Conservation (phyloP, 2,113 vertebrate species). For the Phylloscopus trochilus region DNA sequence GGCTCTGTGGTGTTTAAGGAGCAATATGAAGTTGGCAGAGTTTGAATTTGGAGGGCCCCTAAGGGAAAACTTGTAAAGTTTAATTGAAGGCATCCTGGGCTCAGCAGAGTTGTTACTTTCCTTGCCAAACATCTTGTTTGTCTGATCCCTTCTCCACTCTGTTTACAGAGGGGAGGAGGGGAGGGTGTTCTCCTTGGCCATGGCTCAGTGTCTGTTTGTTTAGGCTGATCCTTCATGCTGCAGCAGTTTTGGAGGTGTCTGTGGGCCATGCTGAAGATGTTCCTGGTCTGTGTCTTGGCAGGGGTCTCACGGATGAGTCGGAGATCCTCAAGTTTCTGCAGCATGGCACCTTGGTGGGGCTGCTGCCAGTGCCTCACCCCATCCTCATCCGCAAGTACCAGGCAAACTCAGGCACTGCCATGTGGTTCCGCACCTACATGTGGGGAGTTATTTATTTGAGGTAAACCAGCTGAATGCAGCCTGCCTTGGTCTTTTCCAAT, state of each 20-base stretch:
- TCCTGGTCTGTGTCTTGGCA: conserved; percentile 34
- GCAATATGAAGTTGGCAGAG: background rate
- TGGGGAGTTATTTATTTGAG: conserved; percentile 98
- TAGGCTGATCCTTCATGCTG: background rate
- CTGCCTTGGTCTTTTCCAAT: background rate
- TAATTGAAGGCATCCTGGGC: background rate
- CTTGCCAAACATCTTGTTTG: background rate
- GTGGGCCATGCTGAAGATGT: background rate
- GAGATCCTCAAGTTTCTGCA: conserved; percentile 97
- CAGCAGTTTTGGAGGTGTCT: background rate
- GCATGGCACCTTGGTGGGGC: conserved; percentile 94
- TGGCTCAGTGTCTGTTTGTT: accelerated
- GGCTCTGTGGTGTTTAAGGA: background rate
- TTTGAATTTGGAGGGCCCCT: background rate
- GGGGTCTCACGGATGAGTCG: conserved; percentile 94
- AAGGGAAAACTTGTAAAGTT: background rate
- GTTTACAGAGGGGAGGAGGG: background rate
- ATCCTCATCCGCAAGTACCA: conserved; percentile 99
- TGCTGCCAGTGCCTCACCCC: conserved; percentile 95
- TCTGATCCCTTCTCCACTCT: background rate
- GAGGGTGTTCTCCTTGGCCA: background rate
- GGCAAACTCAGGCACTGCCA: conserved; percentile 95
- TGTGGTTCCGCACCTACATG: conserved; percentile 99
- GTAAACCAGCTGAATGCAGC: conserved; percentile 63
- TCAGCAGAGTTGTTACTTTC: background rate